Conservation (phyloP, 1,140 invertebrate species). For the Charaxes varanes region DNA sequence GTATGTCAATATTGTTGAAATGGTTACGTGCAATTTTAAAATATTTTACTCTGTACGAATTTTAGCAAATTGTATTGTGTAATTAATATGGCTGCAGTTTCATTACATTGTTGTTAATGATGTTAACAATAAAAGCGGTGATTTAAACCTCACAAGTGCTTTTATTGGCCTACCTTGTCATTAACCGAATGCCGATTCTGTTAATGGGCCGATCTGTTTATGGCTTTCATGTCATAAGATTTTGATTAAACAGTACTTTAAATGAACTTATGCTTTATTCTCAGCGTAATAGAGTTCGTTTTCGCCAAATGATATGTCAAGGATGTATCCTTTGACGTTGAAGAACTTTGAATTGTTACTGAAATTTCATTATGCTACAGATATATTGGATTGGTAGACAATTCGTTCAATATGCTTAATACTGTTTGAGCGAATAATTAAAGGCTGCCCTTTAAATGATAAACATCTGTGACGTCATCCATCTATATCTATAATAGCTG, state of each 20-base stretch:
- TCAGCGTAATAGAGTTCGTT: background rate
- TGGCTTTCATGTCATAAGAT: conserved; percentile 7
- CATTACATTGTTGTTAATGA: too few species aligned
- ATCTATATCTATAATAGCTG: too few species aligned
- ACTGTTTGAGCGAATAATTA: too few species aligned
- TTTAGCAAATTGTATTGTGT: too few species aligned
- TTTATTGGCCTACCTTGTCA: conserved; percentile 6
- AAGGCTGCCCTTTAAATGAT: too few species aligned
- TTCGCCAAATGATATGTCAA: background rate
- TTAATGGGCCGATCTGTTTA: conserved; percentile 3
- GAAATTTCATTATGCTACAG: conserved; percentile 1
- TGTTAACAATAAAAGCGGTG: background rate
- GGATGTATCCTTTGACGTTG: background rate
- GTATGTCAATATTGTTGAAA: too few species aligned
- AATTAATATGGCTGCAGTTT: too few species aligned
- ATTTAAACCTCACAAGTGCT: background rate
- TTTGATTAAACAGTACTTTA: conserved; percentile 1
- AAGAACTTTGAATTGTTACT: background rate
- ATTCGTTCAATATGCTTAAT: too few species aligned
- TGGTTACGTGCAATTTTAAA: too few species aligned
- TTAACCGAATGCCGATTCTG: conserved; percentile 3
- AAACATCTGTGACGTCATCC: too few species aligned
- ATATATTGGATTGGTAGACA: conserved; percentile 5
- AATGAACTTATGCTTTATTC: background rate
- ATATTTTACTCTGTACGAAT: too few species aligned